A percentile compares a stretch with the other conserved stretches of the same genome.
Conservation (phyloP, 2,797 vertebrate genomes). For the Hydrolagus colliei region DNA sequence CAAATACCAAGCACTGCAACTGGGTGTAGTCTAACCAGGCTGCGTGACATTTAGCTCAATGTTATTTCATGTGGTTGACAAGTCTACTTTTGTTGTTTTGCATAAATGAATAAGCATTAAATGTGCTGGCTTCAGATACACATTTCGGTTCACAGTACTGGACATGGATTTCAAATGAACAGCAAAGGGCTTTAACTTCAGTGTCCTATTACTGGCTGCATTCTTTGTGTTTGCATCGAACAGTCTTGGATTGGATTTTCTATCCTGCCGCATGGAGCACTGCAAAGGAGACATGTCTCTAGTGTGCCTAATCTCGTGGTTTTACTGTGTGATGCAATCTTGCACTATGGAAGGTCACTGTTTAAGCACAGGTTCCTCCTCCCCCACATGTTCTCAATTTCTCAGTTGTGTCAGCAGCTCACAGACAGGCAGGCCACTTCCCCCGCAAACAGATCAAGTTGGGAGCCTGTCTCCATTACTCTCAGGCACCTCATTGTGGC, state of each 20-base stretch:
- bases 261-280: background rate
- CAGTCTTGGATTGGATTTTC: background rate
- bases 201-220: background rate
- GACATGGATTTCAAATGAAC: background rate
- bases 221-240: background rate
- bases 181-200: background rate
- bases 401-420: background rate
- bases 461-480: background rate
- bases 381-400: too few species aligned
- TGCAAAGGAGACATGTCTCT: background rate
- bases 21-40: background rate
- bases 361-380: background rate
- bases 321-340: background rate
- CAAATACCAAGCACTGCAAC: background rate
- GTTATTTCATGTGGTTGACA: background rate
- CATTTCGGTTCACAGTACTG: background rate
- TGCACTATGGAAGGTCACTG: too few species aligned
- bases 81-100: background rate
- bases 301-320: background rate
- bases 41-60: background rate
- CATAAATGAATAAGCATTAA: background rate
- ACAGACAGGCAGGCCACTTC: background rate
- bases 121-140: background rate
- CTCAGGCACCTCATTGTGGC: conserved; percentile 11
- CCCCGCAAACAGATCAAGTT: background rate